These are phyloP conservation scores for Nyctibius grandis DNA, from an alignment of 2,797 vertebrate species.

Conservation along the genomic window DNA sequence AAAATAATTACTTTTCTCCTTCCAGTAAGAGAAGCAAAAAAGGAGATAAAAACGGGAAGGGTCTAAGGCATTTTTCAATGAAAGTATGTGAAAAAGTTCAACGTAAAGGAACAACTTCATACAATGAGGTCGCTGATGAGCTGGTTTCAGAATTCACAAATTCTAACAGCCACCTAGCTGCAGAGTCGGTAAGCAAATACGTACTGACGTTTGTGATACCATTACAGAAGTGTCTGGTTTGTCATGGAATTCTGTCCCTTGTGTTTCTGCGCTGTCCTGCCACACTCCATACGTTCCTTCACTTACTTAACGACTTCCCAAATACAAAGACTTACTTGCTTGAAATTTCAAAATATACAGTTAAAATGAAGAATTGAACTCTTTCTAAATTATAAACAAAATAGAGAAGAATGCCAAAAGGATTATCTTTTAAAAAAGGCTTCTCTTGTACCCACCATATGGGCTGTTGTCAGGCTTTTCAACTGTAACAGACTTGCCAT, in stretches of 20 bases:
- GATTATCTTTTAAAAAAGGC: not conserved
- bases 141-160: slow-evolving; percentile 83
- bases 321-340: not conserved
- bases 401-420: not conserved
- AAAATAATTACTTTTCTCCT: slow-evolving; percentile 17
- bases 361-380: not conserved
- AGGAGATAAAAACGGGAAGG: slow-evolving; percentile 87
- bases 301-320: not conserved
- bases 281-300: not conserved
- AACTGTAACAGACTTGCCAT: not conserved
- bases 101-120: slow-evolving; percentile 84
- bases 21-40: slow-evolving; percentile 84
- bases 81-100: slow-evolving; percentile 90
- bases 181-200: slow-evolving; percentile 77
- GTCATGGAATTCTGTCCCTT: not conserved
- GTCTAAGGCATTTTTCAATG: slow-evolving; percentile 88
- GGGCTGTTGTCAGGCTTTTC: not conserved
- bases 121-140: slow-evolving; percentile 87
- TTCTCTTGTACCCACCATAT: not conserved
- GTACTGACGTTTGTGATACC: not conserved
- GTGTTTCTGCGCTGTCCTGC: not conserved
- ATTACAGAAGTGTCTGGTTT: not conserved
- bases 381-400: not conserved
- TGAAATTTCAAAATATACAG: not conserved
- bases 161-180: slow-evolving; percentile 74